phyloP scores from a whole-genome alignment of 1,140 invertebrate genomes.

The Bombus consobrinus region DNA sequence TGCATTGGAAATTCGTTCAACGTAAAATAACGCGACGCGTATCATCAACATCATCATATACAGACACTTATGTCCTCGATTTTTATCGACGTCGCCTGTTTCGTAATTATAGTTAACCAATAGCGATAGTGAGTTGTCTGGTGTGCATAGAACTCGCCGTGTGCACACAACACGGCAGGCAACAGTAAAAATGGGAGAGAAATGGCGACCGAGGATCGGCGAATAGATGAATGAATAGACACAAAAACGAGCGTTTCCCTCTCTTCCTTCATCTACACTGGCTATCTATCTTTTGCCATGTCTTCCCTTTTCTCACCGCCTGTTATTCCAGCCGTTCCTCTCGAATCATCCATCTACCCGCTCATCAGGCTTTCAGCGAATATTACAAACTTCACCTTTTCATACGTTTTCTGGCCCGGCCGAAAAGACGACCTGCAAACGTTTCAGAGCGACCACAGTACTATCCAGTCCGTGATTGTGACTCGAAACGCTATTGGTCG shows the following conservation, averaged over 20 bases:
- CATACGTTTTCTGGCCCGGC: conserved; percentile 55
- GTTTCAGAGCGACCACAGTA: conserved; percentile 14
- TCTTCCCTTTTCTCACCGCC: conserved; percentile 3
- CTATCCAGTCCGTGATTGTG: background rate
- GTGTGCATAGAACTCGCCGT: background rate
- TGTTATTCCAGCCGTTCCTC: conserved; percentile 54
- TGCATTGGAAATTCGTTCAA: background rate
- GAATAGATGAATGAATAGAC: conserved; percentile 36
- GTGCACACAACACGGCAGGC: background rate
- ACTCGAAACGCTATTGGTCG: background rate
- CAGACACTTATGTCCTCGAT: background rate
- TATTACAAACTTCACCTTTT: conserved; percentile 70
- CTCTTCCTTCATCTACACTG: conserved; percentile 23
- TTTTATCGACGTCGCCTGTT: conserved; percentile 3
- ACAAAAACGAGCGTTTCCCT: conserved; percentile 23
- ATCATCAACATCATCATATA: background rate
- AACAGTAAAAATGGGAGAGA: background rate
- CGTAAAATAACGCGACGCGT: background rate
- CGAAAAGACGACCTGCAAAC: conserved; percentile 39
- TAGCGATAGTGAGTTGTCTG: background rate
- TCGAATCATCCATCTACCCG: conserved; percentile 62
- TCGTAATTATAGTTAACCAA: conserved; percentile 1
- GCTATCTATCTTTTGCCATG: conserved; percentile 37
- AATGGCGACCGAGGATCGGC: background rate
- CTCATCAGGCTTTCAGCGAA: conserved; percentile 66